Evolutionary conservation across 2,113 vertebrate genomes (phyloP), one percentile per base, ranked within the genome.

Genomic region (Leptosomus discolor): DNA sequence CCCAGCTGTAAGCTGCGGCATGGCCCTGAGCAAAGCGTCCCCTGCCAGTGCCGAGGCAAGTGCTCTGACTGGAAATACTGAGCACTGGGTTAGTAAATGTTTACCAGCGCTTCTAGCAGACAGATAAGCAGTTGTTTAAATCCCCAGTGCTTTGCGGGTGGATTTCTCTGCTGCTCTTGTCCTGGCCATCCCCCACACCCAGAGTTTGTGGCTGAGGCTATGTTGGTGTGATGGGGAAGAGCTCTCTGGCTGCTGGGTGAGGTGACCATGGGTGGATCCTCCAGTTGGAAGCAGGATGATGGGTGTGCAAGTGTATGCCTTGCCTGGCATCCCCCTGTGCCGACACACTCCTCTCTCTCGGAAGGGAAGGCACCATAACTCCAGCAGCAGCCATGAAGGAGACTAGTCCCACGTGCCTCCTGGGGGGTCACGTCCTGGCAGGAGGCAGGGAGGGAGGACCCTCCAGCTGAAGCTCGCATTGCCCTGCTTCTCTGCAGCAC

Each of bases 391-490:
- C 74, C 32, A 4, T 12, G 24, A 48, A 41, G 32, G 50, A 76
- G 39, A 34, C 0, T 10, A 69, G 50, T 37, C 60, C 41, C 37
- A 6, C 15, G 1, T 36, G 29, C 22, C 24, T 34, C 51, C 51
- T 13, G 20, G 16, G 18, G n/a, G 30, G 10, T 36, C 30, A 17
- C 0, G 7, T 67, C 34, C n/a, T 0, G 1, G 56, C 43, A 64
- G 76, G 36, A 73, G 17, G 53, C 50, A 76, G 27, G 60, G 69
- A 71, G 16, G 41, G 43, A 80, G 11, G 63, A 37, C 54, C 43
- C 77, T 63, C 51, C 36, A 58, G 67, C 36, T 1, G 0, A 29
- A 46, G 29, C 54, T 78, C 6, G 0, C 0, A 0, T 51, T 36
- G 6, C 39, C 32, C 20, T 64, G 50, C 39, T 48, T n/a, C 64